Evolutionary conservation across 2,113 vertebrate genomes (phyloP).

Genomic region (Vulpes vulpes): DNA sequence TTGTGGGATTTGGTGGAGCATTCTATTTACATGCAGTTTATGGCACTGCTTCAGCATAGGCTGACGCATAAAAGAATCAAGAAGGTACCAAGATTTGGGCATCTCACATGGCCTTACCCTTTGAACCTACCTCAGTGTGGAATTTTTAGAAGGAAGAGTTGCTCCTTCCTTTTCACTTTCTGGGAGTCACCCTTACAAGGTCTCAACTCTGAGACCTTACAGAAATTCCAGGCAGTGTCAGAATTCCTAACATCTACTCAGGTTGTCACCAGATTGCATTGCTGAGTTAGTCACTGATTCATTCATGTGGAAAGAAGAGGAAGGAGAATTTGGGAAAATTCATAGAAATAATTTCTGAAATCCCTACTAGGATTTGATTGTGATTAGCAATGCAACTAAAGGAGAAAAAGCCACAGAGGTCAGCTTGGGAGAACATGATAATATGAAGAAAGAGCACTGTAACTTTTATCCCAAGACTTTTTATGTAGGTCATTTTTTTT

Average conservation of each 20-base stretch:
- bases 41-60: not conserved
- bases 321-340: constrained; percentile 37
- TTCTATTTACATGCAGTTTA: not conserved
- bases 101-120: no score
- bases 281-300: not conserved
- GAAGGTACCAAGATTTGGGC: not conserved
- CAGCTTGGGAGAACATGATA: not conserved
- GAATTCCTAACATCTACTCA: not conserved
- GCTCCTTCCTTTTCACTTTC: not conserved
- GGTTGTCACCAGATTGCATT: not conserved
- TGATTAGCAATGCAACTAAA: not conserved
- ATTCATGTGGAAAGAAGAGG: constrained; percentile 42
- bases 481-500: not conserved
- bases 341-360: not conserved
- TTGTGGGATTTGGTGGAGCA: not conserved
- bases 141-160: not conserved
- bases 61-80: not conserved
- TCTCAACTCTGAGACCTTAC: not conserved
- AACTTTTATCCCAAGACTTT: not conserved
- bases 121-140: not conserved
- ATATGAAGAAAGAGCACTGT: not conserved
- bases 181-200: not conserved
- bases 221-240: not conserved
- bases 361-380: not conserved
- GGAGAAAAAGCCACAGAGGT: not conserved